These are phyloP conservation scores for Morone saxatilis DNA, from an alignment of 2,113 vertebrate genomes.

Conservation along the genomic window DNA sequence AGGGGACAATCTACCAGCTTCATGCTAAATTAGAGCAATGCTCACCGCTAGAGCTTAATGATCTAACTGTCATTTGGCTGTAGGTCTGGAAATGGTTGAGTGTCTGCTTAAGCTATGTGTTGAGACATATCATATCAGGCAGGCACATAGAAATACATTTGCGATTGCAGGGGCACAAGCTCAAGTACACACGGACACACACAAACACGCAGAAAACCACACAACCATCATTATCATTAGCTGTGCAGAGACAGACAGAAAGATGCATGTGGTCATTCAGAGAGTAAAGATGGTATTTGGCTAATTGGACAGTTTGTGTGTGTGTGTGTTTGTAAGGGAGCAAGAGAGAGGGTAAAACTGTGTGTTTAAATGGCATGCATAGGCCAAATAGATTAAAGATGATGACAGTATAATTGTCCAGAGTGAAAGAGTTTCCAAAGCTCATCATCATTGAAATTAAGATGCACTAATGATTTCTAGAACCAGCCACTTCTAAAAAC, in stretches of 20 bases:
- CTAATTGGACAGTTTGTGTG: slow-evolving; percentile 70
- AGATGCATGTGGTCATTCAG: slow-evolving; percentile 75
- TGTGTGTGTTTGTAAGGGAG: neutral
- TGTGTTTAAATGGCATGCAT: slow-evolving; percentile 45
- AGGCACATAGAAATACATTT: slow-evolving; percentile 61
- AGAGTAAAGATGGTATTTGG: slow-evolving; percentile 55
- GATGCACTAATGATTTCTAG: slow-evolving; percentile 63
- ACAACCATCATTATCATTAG: slow-evolving; percentile 73
- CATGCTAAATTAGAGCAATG: slow-evolving; percentile 71
- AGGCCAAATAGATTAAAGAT: slow-evolving; percentile 68
- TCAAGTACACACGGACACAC: slow-evolving; percentile 23
- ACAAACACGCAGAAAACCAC: slow-evolving; percentile 24
- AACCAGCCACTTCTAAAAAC: slow-evolving; percentile 48
- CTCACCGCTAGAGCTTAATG: slow-evolving; percentile 69
- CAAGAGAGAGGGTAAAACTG: slow-evolving; percentile 8
- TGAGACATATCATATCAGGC: slow-evolving; percentile 64
- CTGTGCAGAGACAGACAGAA: slow-evolving; percentile 66
- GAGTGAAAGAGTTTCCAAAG: slow-evolving; percentile 64
- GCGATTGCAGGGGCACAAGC: slow-evolving; percentile 25
- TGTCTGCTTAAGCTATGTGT: slow-evolving; percentile 68
- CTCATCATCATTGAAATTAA: slow-evolving; percentile 76
- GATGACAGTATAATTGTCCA: slow-evolving; percentile 69
- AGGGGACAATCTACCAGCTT: slow-evolving; percentile 53
- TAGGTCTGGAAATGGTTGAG: slow-evolving; percentile 69
- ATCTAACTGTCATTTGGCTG: slow-evolving; percentile 74